phyloP scores from a whole-genome alignment of 2,888 invertebrate genomes.

The Pelosia muscerda region DNA sequence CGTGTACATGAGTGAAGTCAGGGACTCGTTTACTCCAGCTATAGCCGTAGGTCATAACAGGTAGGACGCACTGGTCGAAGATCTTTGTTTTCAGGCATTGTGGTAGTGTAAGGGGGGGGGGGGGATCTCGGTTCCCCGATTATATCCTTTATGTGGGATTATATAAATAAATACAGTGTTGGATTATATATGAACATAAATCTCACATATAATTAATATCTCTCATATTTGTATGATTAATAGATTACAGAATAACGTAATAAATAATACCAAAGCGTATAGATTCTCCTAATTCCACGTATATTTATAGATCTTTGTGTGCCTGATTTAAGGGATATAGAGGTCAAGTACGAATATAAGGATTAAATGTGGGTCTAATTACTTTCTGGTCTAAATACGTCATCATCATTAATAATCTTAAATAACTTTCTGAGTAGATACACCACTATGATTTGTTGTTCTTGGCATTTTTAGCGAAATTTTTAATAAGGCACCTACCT shows the following conservation, averaged over 20 bases:
- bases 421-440: conserved; percentile 1
- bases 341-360: conserved; percentile 19
- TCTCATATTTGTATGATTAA: conserved; percentile 10
- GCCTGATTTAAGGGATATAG: conserved; percentile 2
- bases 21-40: no score
- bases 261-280: conserved; percentile 8
- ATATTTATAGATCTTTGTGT: conserved; percentile 16
- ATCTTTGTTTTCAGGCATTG: no score
- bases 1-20: no score
- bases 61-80: no score
- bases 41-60: no score
- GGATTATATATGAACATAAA: background rate
- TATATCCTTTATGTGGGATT: no score
- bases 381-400: conserved; percentile 17
- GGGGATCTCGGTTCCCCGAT: no score
- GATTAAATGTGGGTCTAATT: conserved; percentile 14
- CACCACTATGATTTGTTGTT: background rate
- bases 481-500: no score
- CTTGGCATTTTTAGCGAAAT: background rate
- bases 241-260: conserved; percentile 9
- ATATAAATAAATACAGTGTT: background rate
- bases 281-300: background rate
- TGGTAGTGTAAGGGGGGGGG: no score
- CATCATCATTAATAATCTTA: background rate
- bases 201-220: background rate